Base-by-base conservation (phyloP, 2,797 vertebrate species). In the Scolopax bukidnonensis region DNA sequence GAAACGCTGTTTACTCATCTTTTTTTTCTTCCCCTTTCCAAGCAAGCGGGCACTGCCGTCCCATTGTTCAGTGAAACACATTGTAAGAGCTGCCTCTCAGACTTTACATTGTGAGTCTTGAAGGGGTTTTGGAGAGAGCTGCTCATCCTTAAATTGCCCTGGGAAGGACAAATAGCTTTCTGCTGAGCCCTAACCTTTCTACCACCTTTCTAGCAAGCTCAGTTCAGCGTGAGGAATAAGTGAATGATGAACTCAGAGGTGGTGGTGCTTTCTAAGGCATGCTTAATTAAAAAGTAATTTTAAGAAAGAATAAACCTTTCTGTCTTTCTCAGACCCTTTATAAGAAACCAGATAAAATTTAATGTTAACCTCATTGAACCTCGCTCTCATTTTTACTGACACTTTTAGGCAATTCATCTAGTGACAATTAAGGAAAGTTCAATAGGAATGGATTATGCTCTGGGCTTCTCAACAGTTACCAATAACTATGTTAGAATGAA, bases 21-120 rank as follows among this genome's bases (percentile, higher is more conserved):
- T 8, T 54, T 53, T 69, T 7, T 1, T 3, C 16, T 41, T 16
- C 41, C 12, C 18, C 33, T 80, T 36, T 59, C 38, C 40, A 40
- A 79, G 64, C 7, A 28, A 71, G 24, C 0, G 0, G 71, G 25
- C 23, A 9, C 28, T 60, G 59, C 60, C 43, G 12, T 69, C 79
- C 56, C 0, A 0, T 80, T 77, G n/a, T 32, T 93, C 3, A 0
- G 2, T 47, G 36, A 57, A 24, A 45, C 0, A 1, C 53, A 41
- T 32, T 20, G 0, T 17, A 64, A 48, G 4, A 2, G 21, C 81
- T 67, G 23, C 74, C 56, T 80, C 82, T 84, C 36, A 68, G 21
- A 8, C 16, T 81, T 54, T 20, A 25, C 16, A 8, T 8, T 41
- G 70, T 24, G 40, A 91, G 43, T 4, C 17, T 40, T 53, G 64